Percentiles rank a stretch among this genome's conserved stretches.
phyloP scores from a whole-genome alignment of 2,113 vertebrate genomes.

The Scomber colias region DNA sequence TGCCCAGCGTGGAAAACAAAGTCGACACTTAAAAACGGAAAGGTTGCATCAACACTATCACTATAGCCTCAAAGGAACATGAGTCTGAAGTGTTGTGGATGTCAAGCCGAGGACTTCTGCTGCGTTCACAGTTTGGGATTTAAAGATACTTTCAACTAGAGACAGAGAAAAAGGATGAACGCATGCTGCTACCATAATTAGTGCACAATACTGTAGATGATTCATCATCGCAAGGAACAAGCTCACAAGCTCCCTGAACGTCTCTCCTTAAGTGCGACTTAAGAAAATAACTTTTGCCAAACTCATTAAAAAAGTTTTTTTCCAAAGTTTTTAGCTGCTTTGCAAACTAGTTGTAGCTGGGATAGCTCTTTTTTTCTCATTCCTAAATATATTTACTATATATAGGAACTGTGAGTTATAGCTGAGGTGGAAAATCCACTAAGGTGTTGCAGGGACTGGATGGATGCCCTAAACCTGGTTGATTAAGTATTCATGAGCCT shows the following conservation, averaged over 20 bases:
- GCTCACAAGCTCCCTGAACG: constrained; percentile 17
- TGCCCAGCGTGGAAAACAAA: constrained; percentile 6
- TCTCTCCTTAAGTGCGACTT: constrained; percentile 37
- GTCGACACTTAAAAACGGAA: not conserved
- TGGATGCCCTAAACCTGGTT: constrained; percentile 36
- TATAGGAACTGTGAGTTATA: constrained; percentile 47
- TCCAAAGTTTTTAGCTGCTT: constrained; percentile 6
- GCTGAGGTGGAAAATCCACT: constrained; percentile 30
- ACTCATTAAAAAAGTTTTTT: constrained; percentile 61
- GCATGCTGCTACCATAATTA: constrained; percentile 53
- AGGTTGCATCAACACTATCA: constrained; percentile 22
- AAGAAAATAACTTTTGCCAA: constrained; percentile 31
- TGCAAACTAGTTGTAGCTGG: constrained; percentile 20
- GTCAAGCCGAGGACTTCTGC: constrained; percentile 39
- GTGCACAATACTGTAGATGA: constrained; percentile 35
- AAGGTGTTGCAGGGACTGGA: constrained; percentile 43
- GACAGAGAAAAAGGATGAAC: constrained; percentile 22
- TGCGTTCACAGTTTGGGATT: constrained; percentile 53
- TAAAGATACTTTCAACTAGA: constrained; percentile 59
- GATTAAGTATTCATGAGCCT: constrained; percentile 54
- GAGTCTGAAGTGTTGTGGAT: constrained; percentile 10
- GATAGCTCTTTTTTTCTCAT: constrained; percentile 23
- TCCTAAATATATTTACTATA: constrained; percentile 28
- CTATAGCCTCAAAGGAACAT: constrained; percentile 13
- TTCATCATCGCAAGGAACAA: constrained; percentile 29